Evolutionary conservation across 2,888 invertebrate species (phyloP), one percentile per base, ranked within the genome.

Genomic region (Bellardia bayeri): DNA sequence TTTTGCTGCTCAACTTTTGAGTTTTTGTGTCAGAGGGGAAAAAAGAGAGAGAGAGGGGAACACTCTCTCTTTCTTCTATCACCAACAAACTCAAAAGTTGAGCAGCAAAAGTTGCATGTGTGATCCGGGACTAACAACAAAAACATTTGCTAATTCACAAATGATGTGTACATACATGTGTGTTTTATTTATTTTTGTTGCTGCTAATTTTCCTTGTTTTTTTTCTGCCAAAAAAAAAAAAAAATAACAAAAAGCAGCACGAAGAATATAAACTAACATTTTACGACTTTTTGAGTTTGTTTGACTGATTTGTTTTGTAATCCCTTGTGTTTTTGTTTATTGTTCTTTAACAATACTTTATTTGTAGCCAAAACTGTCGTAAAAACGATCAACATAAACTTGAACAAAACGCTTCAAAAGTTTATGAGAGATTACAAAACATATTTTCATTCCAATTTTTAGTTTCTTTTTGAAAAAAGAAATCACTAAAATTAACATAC

Each of bases 301-400:
- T 23, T 64, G 76, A 81, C 69, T 85, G 81, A 76, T 85, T 85
- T 85, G 71, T 85, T 81, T 69, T 54, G 64, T 76, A 64, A 81
- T 85, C 85, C 49, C 81, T 63, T 66, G 71, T 81, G 85, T 49
- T 71, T 84, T 81, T 64, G 69, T 85, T 76, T 71, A 76, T 61
- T 71, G 64, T 76, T 49, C 71, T 81, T 69, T 69, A 81, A 58
- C 75, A 56, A 75, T 64, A 81, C 61, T 64, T 76, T 80, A 49
- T 71, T 45, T 80, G 45, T 79, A 30, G 61, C 4, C n/a, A 33
- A 79, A 76, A 56, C 40, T 76, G 54, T 75, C 80, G 75, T 66
- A 81, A 58, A 69, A 71, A 81, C 30, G 54, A 76, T 81, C 63
- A 71, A 71, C 23, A 56, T 74, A 63, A 71, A 80, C n/a, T 33